Evolutionary conservation across 1,140 invertebrate genomes (phyloP), one percentile per base, ranked within the genome.

Genomic region (Akabosia matsudoensis): DNA sequence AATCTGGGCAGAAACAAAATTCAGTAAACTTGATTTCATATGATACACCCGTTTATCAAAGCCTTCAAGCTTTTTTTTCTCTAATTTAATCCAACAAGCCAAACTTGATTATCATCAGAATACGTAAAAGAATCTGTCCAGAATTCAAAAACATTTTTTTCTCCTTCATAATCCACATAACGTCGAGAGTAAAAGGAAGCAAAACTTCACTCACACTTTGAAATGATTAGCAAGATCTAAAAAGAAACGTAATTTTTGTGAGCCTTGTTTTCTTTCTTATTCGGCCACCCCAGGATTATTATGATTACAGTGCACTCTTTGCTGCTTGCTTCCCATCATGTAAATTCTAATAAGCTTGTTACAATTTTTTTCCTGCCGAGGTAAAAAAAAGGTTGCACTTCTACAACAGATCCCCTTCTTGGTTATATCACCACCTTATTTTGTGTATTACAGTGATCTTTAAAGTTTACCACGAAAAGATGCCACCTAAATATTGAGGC

Each of bases 11-110:
- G 37, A 7, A 10, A 45, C 37, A 7, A 10, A 10, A 10, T 45
- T 45, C 37, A 45, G 37, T 45, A 31, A 67, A 67, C 61, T 67
- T 7, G 61, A 67, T 31, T 67, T 67, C 61, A 67, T 67, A 30
- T 31, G 61, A 67, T 67, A 28, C 61, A 28, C 24, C 30, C 22
- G 54, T 61, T 22, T 61, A 24, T 45, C 37, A 45, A n/a, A 45
- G 37, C 37, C 37, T 45, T 45, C 7, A 45, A 45, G 37, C 37
- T 45, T 45, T 45, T 10, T 45, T 45, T 45, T 10, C 7, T 10
- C 7, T 10, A 45, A 45, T 45, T 18, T 45, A 45, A 45, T 45
- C 37, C 37, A 45, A 45, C 37, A 45, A 45, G 18, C 18, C 18
- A 7, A 45, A 45, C 37, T 18, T 45, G 37, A 45, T 7, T 7